Evolutionary conservation across 2,797 vertebrate genomes (phyloP).

Genomic region (Lerista edwardsae): DNA sequence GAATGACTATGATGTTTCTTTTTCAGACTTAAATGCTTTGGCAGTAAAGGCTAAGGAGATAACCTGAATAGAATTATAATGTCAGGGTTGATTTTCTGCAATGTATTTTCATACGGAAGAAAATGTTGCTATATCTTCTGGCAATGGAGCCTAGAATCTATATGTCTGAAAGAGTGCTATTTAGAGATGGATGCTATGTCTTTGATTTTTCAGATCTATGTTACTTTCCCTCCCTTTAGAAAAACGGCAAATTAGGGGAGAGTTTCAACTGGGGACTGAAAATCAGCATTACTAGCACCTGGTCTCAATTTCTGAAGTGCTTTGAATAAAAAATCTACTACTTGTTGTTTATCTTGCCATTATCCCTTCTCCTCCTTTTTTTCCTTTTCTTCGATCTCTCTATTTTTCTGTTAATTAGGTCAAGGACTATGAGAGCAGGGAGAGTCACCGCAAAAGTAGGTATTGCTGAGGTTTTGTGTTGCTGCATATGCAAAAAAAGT

Average conservation of each 20-base stretch:
- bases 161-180: not conserved
- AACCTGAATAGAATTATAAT: not conserved
- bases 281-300: not conserved
- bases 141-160: not conserved
- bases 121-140: not conserved
- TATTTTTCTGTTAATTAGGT: not conserved
- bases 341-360: not conserved
- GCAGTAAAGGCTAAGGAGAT: not conserved
- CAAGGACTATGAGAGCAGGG: not conserved
- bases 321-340: not conserved
- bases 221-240: not conserved
- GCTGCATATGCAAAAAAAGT: not conserved
- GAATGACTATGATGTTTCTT: not conserved
- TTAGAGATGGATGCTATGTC: not conserved
- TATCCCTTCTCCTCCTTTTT: not conserved
- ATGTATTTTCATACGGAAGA: not conserved
- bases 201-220: not conserved
- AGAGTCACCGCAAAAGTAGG: not conserved
- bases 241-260: not conserved
- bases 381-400: not conserved
- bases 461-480: not conserved
- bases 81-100: not conserved
- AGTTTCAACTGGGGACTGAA: not conserved
- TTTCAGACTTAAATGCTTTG: constrained; percentile 8
- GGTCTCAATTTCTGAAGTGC: not conserved